Conservation (phyloP, 1,140 invertebrate genomes). For the Formica selysi region DNA sequence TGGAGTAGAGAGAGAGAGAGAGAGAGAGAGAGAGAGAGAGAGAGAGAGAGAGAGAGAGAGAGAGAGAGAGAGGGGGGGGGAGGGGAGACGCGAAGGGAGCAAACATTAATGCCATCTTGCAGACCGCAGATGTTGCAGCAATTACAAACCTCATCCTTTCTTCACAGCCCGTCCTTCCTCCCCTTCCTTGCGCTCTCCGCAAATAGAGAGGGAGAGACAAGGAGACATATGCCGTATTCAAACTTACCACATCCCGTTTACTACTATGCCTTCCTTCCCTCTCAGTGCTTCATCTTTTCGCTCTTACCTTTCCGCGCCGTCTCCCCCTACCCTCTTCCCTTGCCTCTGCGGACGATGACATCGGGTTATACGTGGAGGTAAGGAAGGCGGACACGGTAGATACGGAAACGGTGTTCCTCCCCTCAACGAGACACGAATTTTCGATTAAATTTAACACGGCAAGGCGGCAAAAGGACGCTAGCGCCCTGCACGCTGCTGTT, state of each 20-base stretch:
- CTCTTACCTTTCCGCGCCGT: constrained; percentile 45
- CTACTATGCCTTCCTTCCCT: constrained; percentile 32
- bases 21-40: constrained; percentile 33
- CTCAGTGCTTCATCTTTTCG: constrained; percentile 9
- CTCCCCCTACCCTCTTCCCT: not conserved
- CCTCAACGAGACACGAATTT: constrained; percentile 72
- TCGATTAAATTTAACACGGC: constrained; percentile 74
- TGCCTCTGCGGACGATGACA: constrained; percentile 22
- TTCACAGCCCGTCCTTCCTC: constrained; percentile 45
- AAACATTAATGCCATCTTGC: constrained; percentile 85
- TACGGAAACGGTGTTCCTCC: not conserved
- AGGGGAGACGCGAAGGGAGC: constrained; percentile 69
- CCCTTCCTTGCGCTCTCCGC: constrained; percentile 29
- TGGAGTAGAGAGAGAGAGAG: not conserved
- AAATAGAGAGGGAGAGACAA: constrained; percentile 62
- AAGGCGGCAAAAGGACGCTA: constrained; percentile 59
- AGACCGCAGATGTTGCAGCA: constrained; percentile 86
- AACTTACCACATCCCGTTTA: constrained; percentile 65
- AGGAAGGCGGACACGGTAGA: constrained; percentile 20
- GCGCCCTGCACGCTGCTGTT: constrained; percentile 29
- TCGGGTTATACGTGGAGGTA: constrained; percentile 38
- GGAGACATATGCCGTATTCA: constrained; percentile 68
- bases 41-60: constrained; percentile 1
- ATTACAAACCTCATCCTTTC: constrained; percentile 84
- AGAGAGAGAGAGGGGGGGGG: too few relatives aligned